Conservation (phyloP, 1,140 invertebrate species). For the Brachionus manjavacas region DNA sequence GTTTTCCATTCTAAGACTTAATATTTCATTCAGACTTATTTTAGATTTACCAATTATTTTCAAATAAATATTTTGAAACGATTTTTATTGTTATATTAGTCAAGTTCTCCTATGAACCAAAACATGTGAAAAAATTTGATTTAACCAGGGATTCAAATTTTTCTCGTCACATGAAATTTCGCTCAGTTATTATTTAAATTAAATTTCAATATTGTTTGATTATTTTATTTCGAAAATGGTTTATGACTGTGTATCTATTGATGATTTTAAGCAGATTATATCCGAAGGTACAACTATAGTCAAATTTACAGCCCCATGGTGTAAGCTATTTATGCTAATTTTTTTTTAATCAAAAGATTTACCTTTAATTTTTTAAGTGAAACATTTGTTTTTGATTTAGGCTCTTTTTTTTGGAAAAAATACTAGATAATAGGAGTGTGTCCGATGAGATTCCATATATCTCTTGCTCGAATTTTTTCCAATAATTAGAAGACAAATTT, state of each 20-base stretch:
- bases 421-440: too few relatives aligned
- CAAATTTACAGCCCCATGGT: not conserved
- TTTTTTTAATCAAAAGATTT: too few relatives aligned
- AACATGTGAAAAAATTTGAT: not conserved
- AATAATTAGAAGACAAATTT: too few relatives aligned
- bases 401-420: too few relatives aligned
- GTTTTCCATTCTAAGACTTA: not conserved
- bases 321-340: not conserved
- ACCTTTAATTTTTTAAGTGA: too few relatives aligned
- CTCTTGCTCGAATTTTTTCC: too few relatives aligned
- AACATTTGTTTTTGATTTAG: too few relatives aligned
- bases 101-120: not conserved
- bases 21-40: not conserved
- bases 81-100: not conserved
- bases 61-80: not conserved
- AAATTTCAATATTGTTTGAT: not conserved
- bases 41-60: not conserved
- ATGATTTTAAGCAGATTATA: conserved; percentile 16
- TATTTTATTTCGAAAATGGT: not conserved
- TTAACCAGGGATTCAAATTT: not conserved
- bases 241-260: conserved; percentile 14
- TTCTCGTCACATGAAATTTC: not conserved
- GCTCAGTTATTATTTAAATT: not conserved
- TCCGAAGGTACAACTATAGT: not conserved
- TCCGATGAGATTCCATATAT: too few relatives aligned